These are phyloP conservation scores for Drosophila antonietae DNA, from an alignment of 2,888 invertebrate genomes.

Conservation along the genomic window DNA sequence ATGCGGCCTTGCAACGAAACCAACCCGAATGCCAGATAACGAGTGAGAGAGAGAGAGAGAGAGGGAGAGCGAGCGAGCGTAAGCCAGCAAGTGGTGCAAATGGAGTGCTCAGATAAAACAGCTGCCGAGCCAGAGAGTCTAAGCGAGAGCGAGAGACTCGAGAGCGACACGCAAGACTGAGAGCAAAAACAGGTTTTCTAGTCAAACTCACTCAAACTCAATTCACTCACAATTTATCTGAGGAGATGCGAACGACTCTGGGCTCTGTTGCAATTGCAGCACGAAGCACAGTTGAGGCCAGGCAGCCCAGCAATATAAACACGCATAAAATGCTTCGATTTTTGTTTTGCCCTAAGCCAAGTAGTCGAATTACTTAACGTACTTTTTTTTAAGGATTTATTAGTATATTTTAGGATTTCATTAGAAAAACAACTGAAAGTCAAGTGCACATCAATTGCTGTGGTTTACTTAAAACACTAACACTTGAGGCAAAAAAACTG, in stretches of 20 bases:
- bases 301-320: conserved; percentile 56
- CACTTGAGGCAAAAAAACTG: conserved; percentile 32
- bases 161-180: neutral
- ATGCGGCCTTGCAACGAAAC: conserved; percentile 51
- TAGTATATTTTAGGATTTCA: conserved; percentile 3
- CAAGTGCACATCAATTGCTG: conserved; percentile 31
- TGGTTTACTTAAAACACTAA: conserved; percentile 41
- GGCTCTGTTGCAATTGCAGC: conserved; percentile 33
- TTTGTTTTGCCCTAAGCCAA: conserved; percentile 26
- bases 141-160: neutral
- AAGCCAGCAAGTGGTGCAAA: conserved; percentile 3
- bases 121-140: conserved; percentile 13
- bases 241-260: conserved; percentile 3
- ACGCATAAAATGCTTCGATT: conserved; percentile 27
- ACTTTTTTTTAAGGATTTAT: neutral
- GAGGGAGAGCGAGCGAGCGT: conserved; percentile 15
- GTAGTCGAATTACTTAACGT: conserved; percentile 21
- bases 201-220: conserved; percentile 42
- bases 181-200: conserved; percentile 38
- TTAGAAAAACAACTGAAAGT: conserved; percentile 18
- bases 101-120: conserved; percentile 35
- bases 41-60: conserved; percentile 8
- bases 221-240: conserved; percentile 68
- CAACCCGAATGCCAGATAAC: neutral
- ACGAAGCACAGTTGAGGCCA: conserved; percentile 44